A percentile compares a stretch with the other conserved stretches of the same genome.
phyloP scores from a whole-genome alignment of 2,797 vertebrate genomes.

The Coracias cyanogaster region DNA sequence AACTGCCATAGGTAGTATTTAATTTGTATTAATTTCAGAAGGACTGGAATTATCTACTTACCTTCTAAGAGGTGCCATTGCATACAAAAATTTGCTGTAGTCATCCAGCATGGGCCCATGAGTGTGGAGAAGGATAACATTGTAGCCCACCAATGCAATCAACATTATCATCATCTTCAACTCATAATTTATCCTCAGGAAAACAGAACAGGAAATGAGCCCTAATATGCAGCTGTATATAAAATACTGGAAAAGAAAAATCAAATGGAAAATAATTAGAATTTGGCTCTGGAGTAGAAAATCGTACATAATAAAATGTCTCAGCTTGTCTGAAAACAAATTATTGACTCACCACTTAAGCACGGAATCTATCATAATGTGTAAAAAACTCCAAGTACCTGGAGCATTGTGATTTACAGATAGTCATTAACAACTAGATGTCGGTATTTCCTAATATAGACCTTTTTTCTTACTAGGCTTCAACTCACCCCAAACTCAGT shows the following conservation, averaged over 20 bases:
- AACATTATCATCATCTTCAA: slow-evolving; percentile 95
- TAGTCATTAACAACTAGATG: not conserved
- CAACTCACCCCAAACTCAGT: not conserved
- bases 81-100: slow-evolving; percentile 90
- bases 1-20: not conserved
- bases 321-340: not conserved
- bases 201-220: slow-evolving; percentile 93
- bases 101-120: slow-evolving; percentile 88
- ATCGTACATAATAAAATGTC: not conserved
- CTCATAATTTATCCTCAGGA: slow-evolving; percentile 94
- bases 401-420: not conserved
- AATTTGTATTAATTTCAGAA: not conserved
- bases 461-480: not conserved
- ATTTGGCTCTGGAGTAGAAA: not conserved
- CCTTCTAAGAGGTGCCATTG: slow-evolving; percentile 84
- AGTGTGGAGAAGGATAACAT: slow-evolving; percentile 90
- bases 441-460: not conserved
- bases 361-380: not conserved
- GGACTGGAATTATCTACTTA: slow-evolving; percentile 65
- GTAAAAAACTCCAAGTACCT: not conserved
- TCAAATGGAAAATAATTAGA: not conserved
- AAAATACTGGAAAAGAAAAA: slow-evolving; percentile 85
- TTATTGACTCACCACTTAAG: not conserved
- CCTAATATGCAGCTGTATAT: slow-evolving; percentile 96
- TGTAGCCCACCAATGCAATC: slow-evolving; percentile 90